phyloP scores from a whole-genome alignment of 2,888 invertebrate genomes.

The Heliothis peltigera region DNA sequence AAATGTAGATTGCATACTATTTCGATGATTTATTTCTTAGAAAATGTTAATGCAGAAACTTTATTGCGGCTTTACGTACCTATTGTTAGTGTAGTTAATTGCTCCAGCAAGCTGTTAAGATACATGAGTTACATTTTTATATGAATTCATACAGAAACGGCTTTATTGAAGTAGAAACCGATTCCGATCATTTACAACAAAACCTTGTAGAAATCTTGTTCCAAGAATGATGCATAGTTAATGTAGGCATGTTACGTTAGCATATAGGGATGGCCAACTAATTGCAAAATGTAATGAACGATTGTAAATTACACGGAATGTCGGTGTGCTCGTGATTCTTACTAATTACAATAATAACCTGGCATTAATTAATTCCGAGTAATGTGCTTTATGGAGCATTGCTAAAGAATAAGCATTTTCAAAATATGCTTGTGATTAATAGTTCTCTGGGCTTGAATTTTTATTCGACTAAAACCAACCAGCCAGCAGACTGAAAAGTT shows the following conservation, averaged over 20 bases:
- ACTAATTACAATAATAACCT: conserved; percentile 86
- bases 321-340: conserved; percentile 73
- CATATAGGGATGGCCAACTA: conserved; percentile 75
- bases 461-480: conserved; percentile 5
- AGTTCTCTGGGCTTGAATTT: conserved; percentile 19
- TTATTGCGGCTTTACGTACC: neutral
- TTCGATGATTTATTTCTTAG: conserved; percentile 22
- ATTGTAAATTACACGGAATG: conserved; percentile 85
- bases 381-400: conserved; percentile 67
- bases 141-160: conserved; percentile 23
- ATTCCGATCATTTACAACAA: conserved; percentile 42
- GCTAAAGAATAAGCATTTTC: conserved; percentile 57
- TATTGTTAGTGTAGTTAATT: neutral
- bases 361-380: conserved; percentile 81
- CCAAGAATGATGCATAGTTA: conserved; percentile 71
- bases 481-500: conserved; percentile 25
- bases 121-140: conserved; percentile 6
- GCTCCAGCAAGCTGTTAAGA: conserved; percentile 13
- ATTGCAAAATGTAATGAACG: conserved; percentile 83
- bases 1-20: conserved; percentile 36
- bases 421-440: conserved; percentile 30
- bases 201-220: conserved; percentile 60
- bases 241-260: conserved; percentile 64
- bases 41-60: conserved; percentile 8
- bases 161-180: conserved; percentile 28